These are phyloP conservation scores for Pardalotus punctatus DNA, from an alignment of 2,113 vertebrate genomes.

Conservation along the genomic window DNA sequence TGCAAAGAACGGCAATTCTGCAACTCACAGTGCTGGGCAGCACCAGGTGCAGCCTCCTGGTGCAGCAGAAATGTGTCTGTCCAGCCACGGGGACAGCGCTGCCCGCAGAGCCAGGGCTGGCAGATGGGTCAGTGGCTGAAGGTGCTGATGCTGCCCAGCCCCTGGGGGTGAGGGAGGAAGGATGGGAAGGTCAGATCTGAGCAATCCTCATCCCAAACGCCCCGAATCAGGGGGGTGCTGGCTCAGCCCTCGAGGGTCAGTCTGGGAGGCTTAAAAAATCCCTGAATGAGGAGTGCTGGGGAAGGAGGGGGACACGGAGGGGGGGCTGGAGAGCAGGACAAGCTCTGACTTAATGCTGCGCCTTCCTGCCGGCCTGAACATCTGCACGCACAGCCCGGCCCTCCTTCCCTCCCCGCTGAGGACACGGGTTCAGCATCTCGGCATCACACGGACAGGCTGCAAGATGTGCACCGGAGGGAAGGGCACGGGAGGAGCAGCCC, in stretches of 20 bases:
- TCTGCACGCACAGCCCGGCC: background rate
- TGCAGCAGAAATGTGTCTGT: background rate
- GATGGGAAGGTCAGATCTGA: background rate
- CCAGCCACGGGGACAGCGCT: background rate
- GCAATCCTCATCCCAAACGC: background rate
- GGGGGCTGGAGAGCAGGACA: background rate
- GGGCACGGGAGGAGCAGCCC: background rate
- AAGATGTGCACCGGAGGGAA: background rate
- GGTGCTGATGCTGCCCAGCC: background rate
- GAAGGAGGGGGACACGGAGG: background rate
- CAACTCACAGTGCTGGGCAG: background rate
- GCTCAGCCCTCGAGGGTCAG: background rate
- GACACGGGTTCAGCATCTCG: background rate
- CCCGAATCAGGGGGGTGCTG: background rate
- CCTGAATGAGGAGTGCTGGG: background rate
- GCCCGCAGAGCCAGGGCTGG: background rate
- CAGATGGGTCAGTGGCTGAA: background rate
- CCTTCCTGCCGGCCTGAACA: background rate
- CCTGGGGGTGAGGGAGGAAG: background rate
- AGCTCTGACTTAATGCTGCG: background rate
- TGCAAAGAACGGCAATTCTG: background rate
- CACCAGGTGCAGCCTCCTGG: background rate
- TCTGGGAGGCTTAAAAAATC: background rate
- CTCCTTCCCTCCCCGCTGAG: background rate
- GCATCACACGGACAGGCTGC: accelerated